phyloP scores from a whole-genome alignment of 2,888 invertebrate genomes.

The Bhutanitis thaidina region DNA sequence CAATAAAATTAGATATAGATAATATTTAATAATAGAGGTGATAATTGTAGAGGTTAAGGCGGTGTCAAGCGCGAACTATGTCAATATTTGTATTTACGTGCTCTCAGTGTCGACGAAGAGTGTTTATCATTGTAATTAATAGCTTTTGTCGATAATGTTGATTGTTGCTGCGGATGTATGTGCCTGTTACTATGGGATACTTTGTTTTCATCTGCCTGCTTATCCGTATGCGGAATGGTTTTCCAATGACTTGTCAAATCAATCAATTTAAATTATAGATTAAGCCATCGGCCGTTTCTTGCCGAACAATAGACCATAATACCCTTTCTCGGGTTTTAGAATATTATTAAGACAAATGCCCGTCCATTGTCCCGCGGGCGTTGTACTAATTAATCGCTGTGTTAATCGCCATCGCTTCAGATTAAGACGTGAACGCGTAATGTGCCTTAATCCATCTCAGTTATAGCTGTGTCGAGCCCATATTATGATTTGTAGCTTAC shows the following conservation, averaged over 20 bases:
- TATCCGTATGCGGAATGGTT: too few relatives aligned
- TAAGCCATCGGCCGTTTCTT: conserved; percentile 15
- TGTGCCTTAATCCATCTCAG: conserved; percentile 67
- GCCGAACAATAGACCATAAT: conserved; percentile 19
- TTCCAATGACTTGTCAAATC: conserved; percentile 1
- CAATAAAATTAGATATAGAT: conserved; percentile 52
- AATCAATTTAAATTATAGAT: conserved; percentile 11
- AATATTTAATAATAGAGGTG: conserved; percentile 55
- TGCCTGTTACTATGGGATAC: conserved; percentile 31
- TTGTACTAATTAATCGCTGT: conserved; percentile 62
- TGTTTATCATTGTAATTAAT: conserved; percentile 35
- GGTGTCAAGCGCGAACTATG: conserved; percentile 62
- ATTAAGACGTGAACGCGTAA: conserved; percentile 70
- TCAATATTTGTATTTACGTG: conserved; percentile 67
- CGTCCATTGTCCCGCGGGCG: conserved; percentile 55
- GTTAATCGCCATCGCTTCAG: conserved; percentile 59
- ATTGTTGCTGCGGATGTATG: conserved; percentile 32
- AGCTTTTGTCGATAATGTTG: conserved; percentile 30
- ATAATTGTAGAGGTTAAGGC: conserved; percentile 64
- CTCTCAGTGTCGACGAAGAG: conserved; percentile 22
- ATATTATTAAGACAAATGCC: conserved; percentile 50
- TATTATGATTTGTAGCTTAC: conserved; percentile 34
- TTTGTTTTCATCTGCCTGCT: conserved; percentile 22
- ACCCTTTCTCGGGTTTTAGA: conserved; percentile 23
- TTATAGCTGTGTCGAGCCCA: conserved; percentile 51